These are phyloP conservation scores for Notolepis coatsorum DNA, from an alignment of 2,797 vertebrate species.

Conservation along the genomic window DNA sequence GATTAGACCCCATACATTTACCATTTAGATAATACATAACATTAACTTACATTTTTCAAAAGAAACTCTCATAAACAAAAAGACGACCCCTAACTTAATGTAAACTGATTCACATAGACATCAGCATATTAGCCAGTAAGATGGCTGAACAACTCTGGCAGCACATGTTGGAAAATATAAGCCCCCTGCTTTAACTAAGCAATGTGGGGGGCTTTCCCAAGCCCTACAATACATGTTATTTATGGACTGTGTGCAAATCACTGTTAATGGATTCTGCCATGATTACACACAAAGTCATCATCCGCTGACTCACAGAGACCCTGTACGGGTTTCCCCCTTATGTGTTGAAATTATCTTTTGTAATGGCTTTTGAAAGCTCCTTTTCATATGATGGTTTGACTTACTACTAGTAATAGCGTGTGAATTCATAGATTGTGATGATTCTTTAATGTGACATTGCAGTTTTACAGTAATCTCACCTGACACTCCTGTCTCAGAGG, in stretches of 20 bases:
- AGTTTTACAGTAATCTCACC: constrained; percentile 73
- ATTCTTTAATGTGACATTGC: not conserved
- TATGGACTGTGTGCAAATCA: constrained; percentile 60
- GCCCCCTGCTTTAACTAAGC: constrained; percentile 54
- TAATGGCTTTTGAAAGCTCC: no score
- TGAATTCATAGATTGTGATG: not conserved
- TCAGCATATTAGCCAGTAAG: constrained; percentile 48
- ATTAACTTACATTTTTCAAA: no score
- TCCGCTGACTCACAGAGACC: constrained; percentile 3
- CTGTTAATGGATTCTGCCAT: constrained; percentile 44
- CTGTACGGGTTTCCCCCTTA: constrained; percentile 1
- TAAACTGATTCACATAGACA: constrained; percentile 30
- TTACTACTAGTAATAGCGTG: no score
- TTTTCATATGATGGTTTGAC: no score
- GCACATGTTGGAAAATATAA: constrained; percentile 74
- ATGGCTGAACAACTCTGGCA: constrained; percentile 63
- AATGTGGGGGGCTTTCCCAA: constrained; percentile 62
- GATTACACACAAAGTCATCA: constrained; percentile 8
- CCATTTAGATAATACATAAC: no score
- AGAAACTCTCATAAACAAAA: no score
- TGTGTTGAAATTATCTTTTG: no score
- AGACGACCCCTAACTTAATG: no score
- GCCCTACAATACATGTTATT: constrained; percentile 63
- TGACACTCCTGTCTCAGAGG: constrained; percentile 90
- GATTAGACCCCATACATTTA: no score